Percentiles rank a stretch among this genome's conserved stretches.
phyloP scores from a whole-genome alignment of 2,113 vertebrate genomes.

The Nettapus auritus region DNA sequence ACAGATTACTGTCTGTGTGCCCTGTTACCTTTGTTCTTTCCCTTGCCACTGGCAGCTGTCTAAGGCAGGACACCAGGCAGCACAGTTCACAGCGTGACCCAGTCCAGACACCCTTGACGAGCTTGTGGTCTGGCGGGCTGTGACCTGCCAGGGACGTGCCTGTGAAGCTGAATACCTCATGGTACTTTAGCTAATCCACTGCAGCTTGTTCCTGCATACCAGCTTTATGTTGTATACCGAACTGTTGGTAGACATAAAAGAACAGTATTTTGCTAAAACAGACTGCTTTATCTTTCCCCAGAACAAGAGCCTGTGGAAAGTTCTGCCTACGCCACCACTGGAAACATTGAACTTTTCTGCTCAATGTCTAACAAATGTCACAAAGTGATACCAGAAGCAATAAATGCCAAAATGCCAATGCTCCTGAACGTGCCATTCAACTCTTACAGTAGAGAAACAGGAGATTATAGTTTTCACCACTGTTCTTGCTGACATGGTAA shows the following conservation, averaged over 20 bases:
- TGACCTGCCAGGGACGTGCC: background rate
- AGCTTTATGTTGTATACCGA: background rate
- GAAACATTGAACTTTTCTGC: background rate
- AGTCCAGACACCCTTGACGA: background rate
- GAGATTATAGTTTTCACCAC: background rate
- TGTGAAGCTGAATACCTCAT: background rate
- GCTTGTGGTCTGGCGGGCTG: background rate
- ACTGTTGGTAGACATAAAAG: background rate
- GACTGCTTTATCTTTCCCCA: background rate
- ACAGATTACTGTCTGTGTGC: background rate
- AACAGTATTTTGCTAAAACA: background rate
- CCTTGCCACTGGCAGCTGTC: background rate
- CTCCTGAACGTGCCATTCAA: accelerated
- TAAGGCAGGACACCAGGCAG: background rate
- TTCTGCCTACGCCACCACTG: accelerated
- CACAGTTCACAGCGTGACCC: accelerated
- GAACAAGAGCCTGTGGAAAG: background rate
- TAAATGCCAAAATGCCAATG: accelerated
- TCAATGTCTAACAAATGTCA: background rate
- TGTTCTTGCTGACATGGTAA: background rate
- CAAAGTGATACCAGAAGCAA: background rate
- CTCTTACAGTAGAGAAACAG: background rate
- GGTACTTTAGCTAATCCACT: background rate
- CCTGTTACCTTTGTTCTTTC: background rate
- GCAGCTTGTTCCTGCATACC: background rate